These are phyloP conservation scores for Heterodera filipjevi DNA, from an alignment of 2,888 invertebrate genomes.

Conservation along the genomic window DNA sequence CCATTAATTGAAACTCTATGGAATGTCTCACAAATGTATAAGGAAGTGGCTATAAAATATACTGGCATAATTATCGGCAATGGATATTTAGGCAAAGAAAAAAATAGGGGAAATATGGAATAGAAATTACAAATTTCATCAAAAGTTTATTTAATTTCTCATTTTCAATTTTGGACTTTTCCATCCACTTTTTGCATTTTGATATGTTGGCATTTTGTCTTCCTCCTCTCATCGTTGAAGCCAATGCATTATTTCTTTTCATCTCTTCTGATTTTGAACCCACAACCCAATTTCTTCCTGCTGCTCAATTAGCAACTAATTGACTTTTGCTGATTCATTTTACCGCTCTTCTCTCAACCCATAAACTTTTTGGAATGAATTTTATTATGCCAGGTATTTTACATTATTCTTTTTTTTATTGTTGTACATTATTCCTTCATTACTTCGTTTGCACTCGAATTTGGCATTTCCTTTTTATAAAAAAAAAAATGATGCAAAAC, in stretches of 20 bases:
- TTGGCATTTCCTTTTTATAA: background rate
- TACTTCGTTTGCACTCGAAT: background rate
- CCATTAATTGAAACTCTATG: too few relatives aligned
- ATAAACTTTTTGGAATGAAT: too few relatives aligned
- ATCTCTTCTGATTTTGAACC: background rate
- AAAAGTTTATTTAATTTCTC: too few relatives aligned
- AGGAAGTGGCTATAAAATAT: too few relatives aligned
- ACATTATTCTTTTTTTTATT: background rate
- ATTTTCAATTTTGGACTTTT: background rate
- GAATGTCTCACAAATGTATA: too few relatives aligned
- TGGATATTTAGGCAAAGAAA: too few relatives aligned
- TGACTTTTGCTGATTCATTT: background rate
- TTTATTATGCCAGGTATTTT: too few relatives aligned
- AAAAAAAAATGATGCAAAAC: background rate
- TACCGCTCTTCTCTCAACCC: too few relatives aligned
- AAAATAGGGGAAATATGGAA: too few relatives aligned
- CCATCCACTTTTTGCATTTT: background rate
- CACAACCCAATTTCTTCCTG: background rate
- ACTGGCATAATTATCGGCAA: too few relatives aligned
- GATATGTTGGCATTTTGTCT: background rate
- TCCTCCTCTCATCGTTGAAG: too few relatives aligned
- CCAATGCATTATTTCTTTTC: background rate
- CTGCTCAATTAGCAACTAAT: background rate
- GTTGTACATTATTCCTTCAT: background rate
- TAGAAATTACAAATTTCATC: too few relatives aligned